Evolutionary conservation across 2,888 invertebrate genomes (phyloP).

Genomic region (Craniophora ligustri): DNA sequence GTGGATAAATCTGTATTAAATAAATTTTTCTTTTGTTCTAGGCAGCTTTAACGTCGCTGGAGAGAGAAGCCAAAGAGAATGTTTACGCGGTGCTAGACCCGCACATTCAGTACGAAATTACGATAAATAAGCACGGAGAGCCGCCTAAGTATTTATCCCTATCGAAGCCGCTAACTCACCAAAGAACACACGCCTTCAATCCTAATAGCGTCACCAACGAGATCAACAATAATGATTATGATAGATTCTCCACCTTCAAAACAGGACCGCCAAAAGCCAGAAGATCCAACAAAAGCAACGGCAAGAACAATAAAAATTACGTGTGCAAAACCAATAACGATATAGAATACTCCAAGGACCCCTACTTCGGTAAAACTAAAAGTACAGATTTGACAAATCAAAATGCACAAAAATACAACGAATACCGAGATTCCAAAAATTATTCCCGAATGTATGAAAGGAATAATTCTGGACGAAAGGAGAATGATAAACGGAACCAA

Average conservation of each 20-base stretch:
- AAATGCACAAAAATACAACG: conserved; percentile 67
- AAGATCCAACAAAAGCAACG: conserved; percentile 74
- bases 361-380: conserved; percentile 72
- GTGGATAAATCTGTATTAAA: background rate
- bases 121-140: conserved; percentile 86
- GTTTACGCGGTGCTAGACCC: conserved; percentile 87
- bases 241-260: conserved; percentile 76
- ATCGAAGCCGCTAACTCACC: conserved; percentile 85
- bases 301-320: conserved; percentile 63
- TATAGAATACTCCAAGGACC: conserved; percentile 80
- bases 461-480: conserved; percentile 70
- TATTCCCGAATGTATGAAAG: conserved; percentile 73
- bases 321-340: conserved; percentile 78
- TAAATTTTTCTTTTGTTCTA: conserved; percentile 55
- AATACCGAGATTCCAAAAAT: conserved; percentile 66
- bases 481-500: conserved; percentile 54
- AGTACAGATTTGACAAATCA: conserved; percentile 56
- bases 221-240: conserved; percentile 74
- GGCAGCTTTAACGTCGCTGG: conserved; percentile 85
- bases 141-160: conserved; percentile 86
- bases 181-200: conserved; percentile 83
- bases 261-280: conserved; percentile 69
- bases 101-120: conserved; percentile 87
- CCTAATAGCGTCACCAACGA: conserved; percentile 73
- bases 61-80: conserved; percentile 88